Evolutionary conservation across 2,797 vertebrate genomes (phyloP).

Genomic region (Clamator glandarius): DNA sequence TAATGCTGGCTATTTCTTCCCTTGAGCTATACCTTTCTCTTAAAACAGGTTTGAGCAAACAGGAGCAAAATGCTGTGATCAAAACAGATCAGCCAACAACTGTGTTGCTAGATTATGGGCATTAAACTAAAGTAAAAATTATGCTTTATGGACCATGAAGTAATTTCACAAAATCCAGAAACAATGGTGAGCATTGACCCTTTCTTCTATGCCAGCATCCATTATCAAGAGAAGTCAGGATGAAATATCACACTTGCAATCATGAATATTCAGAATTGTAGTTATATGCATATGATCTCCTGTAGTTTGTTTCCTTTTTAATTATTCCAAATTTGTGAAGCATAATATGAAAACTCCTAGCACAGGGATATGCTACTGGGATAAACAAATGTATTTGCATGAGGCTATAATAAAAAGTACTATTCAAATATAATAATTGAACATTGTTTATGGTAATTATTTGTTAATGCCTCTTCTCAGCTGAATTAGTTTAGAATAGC

Average conservation of each 20-base stretch:
- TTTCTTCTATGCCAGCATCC: background rate
- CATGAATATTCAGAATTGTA: background rate
- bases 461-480: slow-evolving; percentile 4
- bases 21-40: background rate
- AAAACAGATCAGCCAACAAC: background rate
- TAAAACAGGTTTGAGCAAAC: background rate
- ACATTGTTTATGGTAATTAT: slow-evolving; percentile 15
- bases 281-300: background rate
- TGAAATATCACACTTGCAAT: background rate
- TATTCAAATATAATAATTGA: slow-evolving; percentile 41
- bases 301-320: slow-evolving; percentile 2
- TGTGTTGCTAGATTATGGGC: background rate
- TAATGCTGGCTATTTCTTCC: background rate
- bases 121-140: background rate
- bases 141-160: background rate
- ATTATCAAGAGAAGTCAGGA: background rate
- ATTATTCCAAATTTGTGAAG: slow-evolving; percentile 4
- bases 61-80: background rate
- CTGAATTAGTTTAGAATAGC: slow-evolving; percentile 6
- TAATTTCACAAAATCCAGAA: background rate
- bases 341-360: background rate
- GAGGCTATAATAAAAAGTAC: slow-evolving; percentile 5
- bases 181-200: background rate
- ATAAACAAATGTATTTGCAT: slow-evolving; percentile 29
- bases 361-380: background rate